Conservation (phyloP, 2,888 invertebrate species). For the Lasius fuliginosus region DNA sequence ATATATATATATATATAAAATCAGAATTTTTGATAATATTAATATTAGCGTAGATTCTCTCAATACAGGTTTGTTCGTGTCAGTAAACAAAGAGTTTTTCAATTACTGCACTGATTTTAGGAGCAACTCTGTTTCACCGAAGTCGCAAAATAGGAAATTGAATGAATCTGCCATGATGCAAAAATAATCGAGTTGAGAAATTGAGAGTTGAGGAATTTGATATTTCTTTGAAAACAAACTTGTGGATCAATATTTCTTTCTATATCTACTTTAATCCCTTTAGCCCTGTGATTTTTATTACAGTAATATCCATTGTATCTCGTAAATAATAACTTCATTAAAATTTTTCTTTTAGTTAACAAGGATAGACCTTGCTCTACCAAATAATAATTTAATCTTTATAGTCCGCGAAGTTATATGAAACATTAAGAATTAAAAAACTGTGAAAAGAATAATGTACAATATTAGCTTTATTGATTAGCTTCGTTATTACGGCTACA, state of each 20-base stretch:
- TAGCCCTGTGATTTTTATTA: background rate
- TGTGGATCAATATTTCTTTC: background rate
- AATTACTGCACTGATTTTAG: constrained; percentile 2
- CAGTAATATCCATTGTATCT: background rate
- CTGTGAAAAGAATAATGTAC: background rate
- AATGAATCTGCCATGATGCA: background rate
- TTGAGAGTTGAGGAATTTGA: background rate
- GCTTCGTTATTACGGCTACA: background rate
- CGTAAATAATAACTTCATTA: background rate
- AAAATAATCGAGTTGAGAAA: background rate
- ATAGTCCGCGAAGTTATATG: background rate
- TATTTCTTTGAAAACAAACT: background rate
- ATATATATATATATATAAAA: background rate
- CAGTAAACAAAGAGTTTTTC: constrained; percentile 73
- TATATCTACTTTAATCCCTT: background rate
- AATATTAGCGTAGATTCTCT: background rate
- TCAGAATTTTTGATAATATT: background rate
- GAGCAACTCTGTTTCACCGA: background rate
- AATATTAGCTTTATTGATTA: background rate
- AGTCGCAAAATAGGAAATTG: background rate
- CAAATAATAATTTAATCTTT: background rate
- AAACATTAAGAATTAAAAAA: background rate
- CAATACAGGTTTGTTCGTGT: constrained; percentile 2
- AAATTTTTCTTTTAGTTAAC: background rate
- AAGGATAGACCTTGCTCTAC: background rate